phyloP scores from a whole-genome alignment of 2,113 vertebrate species.

The Burhinus oedicnemus region DNA sequence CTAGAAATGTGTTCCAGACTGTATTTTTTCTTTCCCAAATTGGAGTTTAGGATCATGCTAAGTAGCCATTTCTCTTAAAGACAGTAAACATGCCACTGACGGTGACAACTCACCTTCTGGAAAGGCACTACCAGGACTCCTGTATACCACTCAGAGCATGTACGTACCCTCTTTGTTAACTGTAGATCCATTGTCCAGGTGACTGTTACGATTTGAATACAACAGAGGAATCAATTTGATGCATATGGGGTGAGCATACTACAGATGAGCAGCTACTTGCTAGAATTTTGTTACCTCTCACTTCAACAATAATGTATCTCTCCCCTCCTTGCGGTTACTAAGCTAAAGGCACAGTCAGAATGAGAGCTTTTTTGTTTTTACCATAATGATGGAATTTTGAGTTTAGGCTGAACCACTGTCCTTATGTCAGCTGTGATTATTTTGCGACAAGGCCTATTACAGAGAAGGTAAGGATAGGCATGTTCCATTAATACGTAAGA shows the following conservation, averaged over 20 bases:
- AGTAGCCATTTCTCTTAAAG: not conserved
- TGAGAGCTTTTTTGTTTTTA: not conserved
- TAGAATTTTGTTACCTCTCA: not conserved
- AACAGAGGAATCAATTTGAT: not conserved
- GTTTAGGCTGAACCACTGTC: not conserved
- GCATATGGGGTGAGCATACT: rapidly evolving
- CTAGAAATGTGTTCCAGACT: not conserved
- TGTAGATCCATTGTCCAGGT: not conserved
- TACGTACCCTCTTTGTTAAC: not conserved
- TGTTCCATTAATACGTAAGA: not conserved
- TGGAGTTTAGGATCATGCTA: not conserved
- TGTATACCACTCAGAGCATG: not conserved
- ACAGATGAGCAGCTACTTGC: not conserved
- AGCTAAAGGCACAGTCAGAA: not conserved
- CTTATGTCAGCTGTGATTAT: not conserved
- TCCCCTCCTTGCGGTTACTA: not conserved
- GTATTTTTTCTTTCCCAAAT: not conserved
- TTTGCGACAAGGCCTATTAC: not conserved
- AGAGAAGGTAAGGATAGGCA: not conserved
- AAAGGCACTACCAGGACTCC: not conserved
- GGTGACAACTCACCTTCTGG: not conserved
- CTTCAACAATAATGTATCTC: not conserved
- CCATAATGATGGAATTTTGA: not conserved
- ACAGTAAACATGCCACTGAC: not conserved
- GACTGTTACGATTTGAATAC: not conserved